A percentile compares a stretch with the other conserved stretches of the same genome.
Evolutionary conservation across 2,797 vertebrate genomes (phyloP).

Genomic region (Hypotaenidia philippensis): DNA sequence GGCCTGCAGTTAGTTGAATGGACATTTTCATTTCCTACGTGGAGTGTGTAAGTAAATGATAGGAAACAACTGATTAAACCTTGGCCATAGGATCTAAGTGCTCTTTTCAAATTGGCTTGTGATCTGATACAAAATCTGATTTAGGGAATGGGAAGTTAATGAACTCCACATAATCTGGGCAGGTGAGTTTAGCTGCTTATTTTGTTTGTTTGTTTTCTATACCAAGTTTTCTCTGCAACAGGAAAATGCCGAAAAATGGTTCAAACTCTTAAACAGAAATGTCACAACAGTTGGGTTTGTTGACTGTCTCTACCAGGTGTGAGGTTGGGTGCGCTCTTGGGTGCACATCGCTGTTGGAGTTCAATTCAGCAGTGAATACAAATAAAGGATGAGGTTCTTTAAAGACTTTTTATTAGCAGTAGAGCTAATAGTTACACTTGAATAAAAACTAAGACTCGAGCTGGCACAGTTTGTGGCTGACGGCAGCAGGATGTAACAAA

Average conservation of each 20-base stretch:
- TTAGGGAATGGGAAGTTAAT: background rate
- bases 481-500: background rate
- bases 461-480: conserved; percentile 16
- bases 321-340: background rate
- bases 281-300: background rate
- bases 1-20: background rate
- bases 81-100: background rate
- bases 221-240: background rate
- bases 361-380: background rate
- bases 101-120: background rate
- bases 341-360: fast-evolving
- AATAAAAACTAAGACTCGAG: background rate
- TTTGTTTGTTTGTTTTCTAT: background rate
- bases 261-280: background rate
- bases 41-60: background rate
- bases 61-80: background rate
- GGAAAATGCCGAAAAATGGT: background rate
- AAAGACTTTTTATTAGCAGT: background rate
- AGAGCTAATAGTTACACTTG: background rate
- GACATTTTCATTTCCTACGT: fast-evolving
- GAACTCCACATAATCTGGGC: background rate
- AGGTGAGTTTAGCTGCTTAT: background rate
- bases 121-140: background rate
- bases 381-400: background rate
- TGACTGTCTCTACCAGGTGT: background rate